Evolutionary conservation across 2,797 vertebrate genomes (phyloP).

Genomic region (Neosalanx taihuensis): DNA sequence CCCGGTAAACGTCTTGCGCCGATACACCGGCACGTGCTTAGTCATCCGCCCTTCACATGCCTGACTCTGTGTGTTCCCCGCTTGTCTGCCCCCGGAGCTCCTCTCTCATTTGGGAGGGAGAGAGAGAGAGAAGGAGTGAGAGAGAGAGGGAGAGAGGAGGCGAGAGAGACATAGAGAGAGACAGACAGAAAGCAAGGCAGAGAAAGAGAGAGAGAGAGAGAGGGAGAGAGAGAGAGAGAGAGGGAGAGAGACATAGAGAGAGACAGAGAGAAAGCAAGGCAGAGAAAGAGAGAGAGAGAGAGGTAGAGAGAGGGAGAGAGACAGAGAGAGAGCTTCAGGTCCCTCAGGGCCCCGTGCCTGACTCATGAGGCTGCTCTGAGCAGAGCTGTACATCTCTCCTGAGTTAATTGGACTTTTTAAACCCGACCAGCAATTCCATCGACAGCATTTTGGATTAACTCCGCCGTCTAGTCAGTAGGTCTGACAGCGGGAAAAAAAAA

Average conservation of each 20-base stretch:
- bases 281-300: too few relatives aligned
- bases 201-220: slow-evolving; percentile 36
- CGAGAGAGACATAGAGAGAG: too few relatives aligned
- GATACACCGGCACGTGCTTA: slow-evolving; percentile 48
- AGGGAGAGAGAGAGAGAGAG: slow-evolving; percentile 33
- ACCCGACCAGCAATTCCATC: slow-evolving; percentile 43
- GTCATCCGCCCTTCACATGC: slow-evolving; percentile 21
- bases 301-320: too few relatives aligned
- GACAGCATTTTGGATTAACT: slow-evolving; percentile 47
- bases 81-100: not conserved
- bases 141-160: too few relatives aligned
- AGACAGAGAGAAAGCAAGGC: too few relatives aligned
- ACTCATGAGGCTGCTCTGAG: slow-evolving; percentile 58
- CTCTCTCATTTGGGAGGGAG: slow-evolving; percentile 46
- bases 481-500: slow-evolving; percentile 50
- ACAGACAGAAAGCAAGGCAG: too few relatives aligned
- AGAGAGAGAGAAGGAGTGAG: not conserved
- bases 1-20: slow-evolving; percentile 27
- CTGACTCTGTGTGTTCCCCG: not conserved
- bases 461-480: slow-evolving; percentile 43
- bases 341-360: slow-evolving; percentile 24
- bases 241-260: too few relatives aligned
- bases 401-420: slow-evolving; percentile 60
- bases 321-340: too few relatives aligned
- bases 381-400: slow-evolving; percentile 49